phyloP scores from a whole-genome alignment of 2,888 invertebrate genomes.

The Siphonodentalium dalli region DNA sequence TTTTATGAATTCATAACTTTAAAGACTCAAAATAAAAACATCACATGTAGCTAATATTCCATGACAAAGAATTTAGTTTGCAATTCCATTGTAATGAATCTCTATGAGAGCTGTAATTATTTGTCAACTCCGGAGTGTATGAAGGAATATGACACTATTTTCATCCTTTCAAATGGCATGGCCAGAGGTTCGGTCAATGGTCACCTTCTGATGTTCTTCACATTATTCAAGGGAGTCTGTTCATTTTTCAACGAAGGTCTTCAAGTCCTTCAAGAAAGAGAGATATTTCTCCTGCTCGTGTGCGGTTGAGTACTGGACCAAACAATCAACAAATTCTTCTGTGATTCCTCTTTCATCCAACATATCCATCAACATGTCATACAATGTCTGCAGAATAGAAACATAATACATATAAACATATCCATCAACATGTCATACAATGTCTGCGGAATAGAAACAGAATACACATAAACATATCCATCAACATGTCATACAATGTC shows the following conservation, averaged over 20 bases:
- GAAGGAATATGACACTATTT: no score
- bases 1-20: no score
- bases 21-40: no score
- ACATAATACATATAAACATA: conserved; percentile 71
- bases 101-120: no score
- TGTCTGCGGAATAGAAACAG: conserved; percentile 72
- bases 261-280: conserved; percentile 77
- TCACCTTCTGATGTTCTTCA: not conserved
- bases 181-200: no score
- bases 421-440: conserved; percentile 94
- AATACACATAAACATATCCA: conserved; percentile 84
- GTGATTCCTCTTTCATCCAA: conserved; percentile 95
- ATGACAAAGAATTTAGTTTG: no score
- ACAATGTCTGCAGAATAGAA: conserved; percentile 78
- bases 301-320: conserved; percentile 86
- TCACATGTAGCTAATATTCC: no score
- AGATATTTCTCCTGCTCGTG: conserved; percentile 95
- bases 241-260: conserved; percentile 46
- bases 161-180: no score
- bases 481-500: conserved; percentile 91
- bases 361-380: conserved; percentile 92
- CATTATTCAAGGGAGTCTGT: not conserved
- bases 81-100: no score
- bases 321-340: conserved; percentile 88
- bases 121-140: no score